phyloP scores from a whole-genome alignment of 2,797 vertebrate species.

The Sebastes goodei region DNA sequence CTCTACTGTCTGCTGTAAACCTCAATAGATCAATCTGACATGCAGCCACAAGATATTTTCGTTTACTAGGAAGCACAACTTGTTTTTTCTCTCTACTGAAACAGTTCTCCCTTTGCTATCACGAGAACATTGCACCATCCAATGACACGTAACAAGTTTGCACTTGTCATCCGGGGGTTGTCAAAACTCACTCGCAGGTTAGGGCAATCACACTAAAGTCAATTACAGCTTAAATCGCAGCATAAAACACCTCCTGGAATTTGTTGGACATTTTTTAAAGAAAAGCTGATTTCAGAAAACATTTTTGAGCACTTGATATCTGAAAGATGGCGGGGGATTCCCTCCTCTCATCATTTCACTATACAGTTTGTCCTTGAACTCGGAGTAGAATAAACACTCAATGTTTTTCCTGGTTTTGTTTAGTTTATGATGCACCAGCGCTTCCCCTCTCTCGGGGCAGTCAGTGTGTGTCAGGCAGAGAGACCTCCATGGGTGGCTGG shows the following conservation, averaged over 20 bases:
- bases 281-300: neutral
- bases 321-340: neutral
- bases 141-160: slow-evolving; percentile 30
- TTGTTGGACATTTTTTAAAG: neutral
- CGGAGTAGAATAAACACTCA: slow-evolving; percentile 53
- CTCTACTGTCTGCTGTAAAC: neutral
- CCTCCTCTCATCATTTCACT: slow-evolving; percentile 21
- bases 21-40: neutral
- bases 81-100: neutral
- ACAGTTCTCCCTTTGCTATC: neutral
- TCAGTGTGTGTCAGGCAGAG: slow-evolving; percentile 10
- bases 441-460: slow-evolving; percentile 46
- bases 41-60: neutral
- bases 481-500: slow-evolving; percentile 66
- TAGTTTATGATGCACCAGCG: slow-evolving; percentile 55
- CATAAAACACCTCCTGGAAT: neutral
- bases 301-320: neutral
- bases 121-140: neutral
- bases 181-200: slow-evolving; percentile 31
- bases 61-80: neutral
- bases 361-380: slow-evolving; percentile 53
- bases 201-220: neutral
- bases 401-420: slow-evolving; percentile 70
- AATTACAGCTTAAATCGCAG: neutral
- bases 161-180: neutral